Evolutionary conservation across 2,113 vertebrate genomes (phyloP).

Genomic region (Poeciliopsis occidentalis): DNA sequence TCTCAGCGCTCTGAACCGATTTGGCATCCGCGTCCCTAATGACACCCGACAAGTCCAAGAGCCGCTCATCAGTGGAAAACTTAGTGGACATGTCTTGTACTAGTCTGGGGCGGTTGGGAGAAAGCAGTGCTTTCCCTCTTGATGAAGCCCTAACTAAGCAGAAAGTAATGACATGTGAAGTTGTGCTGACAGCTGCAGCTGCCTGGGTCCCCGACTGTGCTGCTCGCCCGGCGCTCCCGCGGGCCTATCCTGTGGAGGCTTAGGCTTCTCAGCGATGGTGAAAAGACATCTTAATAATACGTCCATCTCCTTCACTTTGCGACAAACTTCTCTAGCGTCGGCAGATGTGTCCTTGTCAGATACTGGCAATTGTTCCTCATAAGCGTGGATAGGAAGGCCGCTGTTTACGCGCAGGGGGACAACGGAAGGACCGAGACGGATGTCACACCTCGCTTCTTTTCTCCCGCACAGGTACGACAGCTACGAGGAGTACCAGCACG

Average conservation of each 20-base stretch:
- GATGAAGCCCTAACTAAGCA: constrained; percentile 81
- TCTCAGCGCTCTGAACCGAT: constrained; percentile 61
- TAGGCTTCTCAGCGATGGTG: constrained; percentile 54
- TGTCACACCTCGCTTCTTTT: constrained; percentile 23
- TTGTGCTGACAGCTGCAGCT: constrained; percentile 83
- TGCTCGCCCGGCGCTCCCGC: constrained; percentile 63
- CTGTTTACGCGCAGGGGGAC: constrained; percentile 13
- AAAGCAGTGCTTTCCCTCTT: constrained; percentile 75
- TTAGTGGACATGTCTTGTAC: constrained; percentile 60
- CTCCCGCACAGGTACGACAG: constrained; percentile 87
- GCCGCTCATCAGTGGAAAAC: constrained; percentile 68
- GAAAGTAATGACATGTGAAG: constrained; percentile 84
- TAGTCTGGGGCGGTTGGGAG: constrained; percentile 31
- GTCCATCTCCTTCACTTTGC: constrained; percentile 58
- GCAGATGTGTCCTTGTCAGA: constrained; percentile 25
- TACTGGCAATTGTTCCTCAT: constrained; percentile 28
- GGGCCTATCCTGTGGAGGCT: constrained; percentile 63
- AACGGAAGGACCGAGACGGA: constrained; percentile 19
- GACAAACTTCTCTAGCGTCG: constrained; percentile 11
- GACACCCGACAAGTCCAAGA: constrained; percentile 71
- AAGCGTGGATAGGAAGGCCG: constrained; percentile 1
- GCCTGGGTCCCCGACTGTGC: constrained; percentile 62
- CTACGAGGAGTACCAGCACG: constrained; percentile 96
- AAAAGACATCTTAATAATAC: constrained; percentile 74
- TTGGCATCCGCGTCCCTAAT: constrained; percentile 67